Conservation (phyloP, 1,140 invertebrate species). For the Aphis craccivora region DNA sequence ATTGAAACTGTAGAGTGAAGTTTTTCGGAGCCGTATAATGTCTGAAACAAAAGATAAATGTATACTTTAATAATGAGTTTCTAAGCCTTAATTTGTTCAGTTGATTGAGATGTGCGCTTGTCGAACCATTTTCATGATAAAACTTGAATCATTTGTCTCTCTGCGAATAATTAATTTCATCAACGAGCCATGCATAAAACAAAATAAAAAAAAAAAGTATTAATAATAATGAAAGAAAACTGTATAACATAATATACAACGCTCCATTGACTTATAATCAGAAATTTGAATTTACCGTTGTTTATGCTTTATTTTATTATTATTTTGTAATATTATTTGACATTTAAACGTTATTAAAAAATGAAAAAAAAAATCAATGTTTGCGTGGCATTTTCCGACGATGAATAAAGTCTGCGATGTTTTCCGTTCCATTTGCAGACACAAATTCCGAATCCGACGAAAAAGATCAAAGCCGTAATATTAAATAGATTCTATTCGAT, state of each 20-base stretch:
- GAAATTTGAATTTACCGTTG: neutral
- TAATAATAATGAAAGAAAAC: neutral
- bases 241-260: neutral
- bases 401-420: neutral
- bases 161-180: conserved; percentile 29
- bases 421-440: neutral
- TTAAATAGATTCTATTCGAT: neutral
- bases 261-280: neutral
- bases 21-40: neutral
- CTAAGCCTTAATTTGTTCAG: conserved; percentile 50
- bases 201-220: neutral
- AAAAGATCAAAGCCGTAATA: conserved; percentile 23
- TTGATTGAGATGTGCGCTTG: conserved; percentile 32
- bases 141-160: conserved; percentile 30
- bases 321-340: neutral
- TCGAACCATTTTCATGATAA: conserved; percentile 33
- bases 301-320: neutral
- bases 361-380: neutral
- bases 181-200: neutral
- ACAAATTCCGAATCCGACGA: neutral
- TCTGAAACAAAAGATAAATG: conserved; percentile 44
- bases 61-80: conserved; percentile 52
- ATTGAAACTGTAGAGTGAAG: neutral
- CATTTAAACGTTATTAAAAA: conserved; percentile 11
- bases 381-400: neutral